Evolutionary conservation across 2,888 invertebrate species (phyloP), one percentile per base, ranked within the genome.

Genomic region (Melinopterus prodromus): DNA sequence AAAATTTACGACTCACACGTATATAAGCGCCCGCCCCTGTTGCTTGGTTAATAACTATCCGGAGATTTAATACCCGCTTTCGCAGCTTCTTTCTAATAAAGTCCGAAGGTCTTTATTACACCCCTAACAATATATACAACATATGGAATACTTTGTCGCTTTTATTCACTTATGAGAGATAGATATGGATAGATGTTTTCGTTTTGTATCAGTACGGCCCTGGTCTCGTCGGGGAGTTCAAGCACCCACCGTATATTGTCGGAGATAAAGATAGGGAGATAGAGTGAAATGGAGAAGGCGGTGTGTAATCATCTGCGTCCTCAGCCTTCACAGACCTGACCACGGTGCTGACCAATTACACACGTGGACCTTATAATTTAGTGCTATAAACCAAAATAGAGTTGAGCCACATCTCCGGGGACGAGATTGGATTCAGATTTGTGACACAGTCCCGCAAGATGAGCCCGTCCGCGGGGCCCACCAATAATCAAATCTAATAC

Each of bases 311-410:
- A 53, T 53, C 53, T 9, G 53, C 12, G 53, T 9, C 7, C 9
- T 7, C 53, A 9, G 53, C 12, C 9, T 7, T 9, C 53, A 12
- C 53, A 53, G 53, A 53, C 53, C 53, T 53, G 53, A 53, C 53
- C 74, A 74, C 74, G 74, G 26, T 70, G 78, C 81, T 87, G 87
- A 88, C 87, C 88, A 88, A 88, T 88, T 88, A 88, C 87, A 86
- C 86, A 86, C 84, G 85, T 86, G 86, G 85, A 87, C 88, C 88
- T 84, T 89, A 88, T 89, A 89, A 89, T 89, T 89, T 89, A 84
- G 87, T 85, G 87, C 87, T 87, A 88, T 89, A 89, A 89, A 88
- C 88, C 86, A 89, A 88, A 88, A 88, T 88, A 88, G 87, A 84
- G 84, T 85, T 84, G 81, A 79, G 77, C 78, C 78, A 80, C 76